These are phyloP conservation scores for Eilema sororculum DNA, from an alignment of 2,888 invertebrate species.

Conservation along the genomic window DNA sequence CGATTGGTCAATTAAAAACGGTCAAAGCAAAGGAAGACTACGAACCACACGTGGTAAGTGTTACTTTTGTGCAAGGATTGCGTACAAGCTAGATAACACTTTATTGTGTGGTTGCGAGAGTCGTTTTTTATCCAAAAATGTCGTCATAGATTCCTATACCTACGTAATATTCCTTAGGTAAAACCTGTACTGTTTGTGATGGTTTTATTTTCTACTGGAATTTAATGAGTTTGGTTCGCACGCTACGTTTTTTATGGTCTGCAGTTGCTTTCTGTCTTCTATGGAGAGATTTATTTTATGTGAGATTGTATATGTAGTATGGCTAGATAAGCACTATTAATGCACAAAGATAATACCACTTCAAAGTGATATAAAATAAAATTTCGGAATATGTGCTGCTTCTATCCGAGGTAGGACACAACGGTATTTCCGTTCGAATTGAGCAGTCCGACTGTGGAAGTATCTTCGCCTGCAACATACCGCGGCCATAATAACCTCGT, in stretches of 20 bases:
- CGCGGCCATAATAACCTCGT: too few species aligned
- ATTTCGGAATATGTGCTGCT: too few species aligned
- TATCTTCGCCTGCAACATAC: too few species aligned
- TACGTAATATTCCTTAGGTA: not conserved
- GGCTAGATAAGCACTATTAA: not conserved
- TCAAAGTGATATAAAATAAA: not conserved
- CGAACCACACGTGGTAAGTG: not conserved
- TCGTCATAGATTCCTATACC: not conserved
- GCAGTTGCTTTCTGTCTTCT: not conserved
- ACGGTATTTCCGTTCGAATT: too few species aligned
- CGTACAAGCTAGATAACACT: not conserved
- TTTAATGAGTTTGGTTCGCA: constrained; percentile 33
- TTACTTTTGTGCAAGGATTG: not conserved
- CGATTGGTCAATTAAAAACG: not conserved
- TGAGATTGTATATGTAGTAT: not conserved
- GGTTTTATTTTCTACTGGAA: constrained; percentile 16
- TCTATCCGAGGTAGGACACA: too few species aligned
- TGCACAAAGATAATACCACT: not conserved
- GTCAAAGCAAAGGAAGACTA: not conserved
- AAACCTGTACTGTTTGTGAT: constrained; percentile 9
- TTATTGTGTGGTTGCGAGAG: not conserved
- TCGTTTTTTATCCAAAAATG: constrained; percentile 1
- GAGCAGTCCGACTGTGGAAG: too few species aligned
- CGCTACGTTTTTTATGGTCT: not conserved
- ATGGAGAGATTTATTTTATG: not conserved